Percentiles rank a stretch among this genome's conserved stretches.
These are phyloP conservation scores for Heteractis magnifica DNA, from an alignment of 92 coral and sea anemone genomes.

Conservation along the genomic window DNA sequence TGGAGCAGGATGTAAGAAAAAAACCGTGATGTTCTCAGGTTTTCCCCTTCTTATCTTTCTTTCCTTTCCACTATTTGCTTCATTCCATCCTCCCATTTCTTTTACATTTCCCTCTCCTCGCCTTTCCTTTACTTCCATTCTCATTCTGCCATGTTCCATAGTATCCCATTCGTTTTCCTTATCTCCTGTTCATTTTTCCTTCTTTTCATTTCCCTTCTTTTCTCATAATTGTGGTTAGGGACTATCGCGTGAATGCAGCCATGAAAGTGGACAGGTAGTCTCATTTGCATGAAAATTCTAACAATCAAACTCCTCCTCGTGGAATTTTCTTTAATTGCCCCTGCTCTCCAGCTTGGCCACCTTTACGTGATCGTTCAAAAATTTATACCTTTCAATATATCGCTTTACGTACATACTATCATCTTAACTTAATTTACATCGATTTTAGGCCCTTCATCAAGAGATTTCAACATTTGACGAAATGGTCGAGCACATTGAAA, in stretches of 20 bases:
- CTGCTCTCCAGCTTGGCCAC: no score
- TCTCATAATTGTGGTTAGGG: neutral
- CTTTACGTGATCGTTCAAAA: neutral
- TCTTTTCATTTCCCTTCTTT: neutral
- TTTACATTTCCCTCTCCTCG: neutral
- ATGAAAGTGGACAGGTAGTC: no score
- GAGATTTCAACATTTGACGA: slow-evolving; percentile 69
- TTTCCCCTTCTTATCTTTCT: neutral
- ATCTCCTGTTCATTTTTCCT: neutral
- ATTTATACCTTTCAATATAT: neutral
- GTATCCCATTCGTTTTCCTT: no score
- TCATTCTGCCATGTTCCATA: no score
- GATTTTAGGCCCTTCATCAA: slow-evolving; percentile 62
- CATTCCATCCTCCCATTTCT: neutral
- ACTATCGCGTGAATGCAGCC: no score
- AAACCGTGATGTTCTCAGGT: neutral
- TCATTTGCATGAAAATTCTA: no score
- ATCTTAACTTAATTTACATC: neutral
- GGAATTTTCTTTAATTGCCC: no score
- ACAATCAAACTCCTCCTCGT: no score
- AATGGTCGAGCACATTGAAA: slow-evolving; percentile 78
- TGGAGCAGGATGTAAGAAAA: slow-evolving; percentile 71
- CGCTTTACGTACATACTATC: neutral
- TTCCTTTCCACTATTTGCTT: neutral
- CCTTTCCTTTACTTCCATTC: no score